Conservation (phyloP, 2,888 invertebrate genomes). For the Mermis nigrescens region DNA sequence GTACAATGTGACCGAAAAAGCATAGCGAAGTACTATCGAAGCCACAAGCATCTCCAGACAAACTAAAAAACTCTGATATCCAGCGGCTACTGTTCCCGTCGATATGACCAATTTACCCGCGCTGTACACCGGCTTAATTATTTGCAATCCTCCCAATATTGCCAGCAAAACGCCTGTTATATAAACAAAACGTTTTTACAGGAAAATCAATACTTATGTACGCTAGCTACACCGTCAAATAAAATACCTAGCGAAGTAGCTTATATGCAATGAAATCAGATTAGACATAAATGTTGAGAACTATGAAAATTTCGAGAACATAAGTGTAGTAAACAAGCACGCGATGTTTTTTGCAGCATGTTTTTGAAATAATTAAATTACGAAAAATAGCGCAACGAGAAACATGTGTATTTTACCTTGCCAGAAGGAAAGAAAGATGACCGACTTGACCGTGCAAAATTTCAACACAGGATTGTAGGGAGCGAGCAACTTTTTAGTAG, state of each 20-base stretch:
- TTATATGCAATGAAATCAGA: no score
- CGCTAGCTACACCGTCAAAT: no score
- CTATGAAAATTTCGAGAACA: background rate
- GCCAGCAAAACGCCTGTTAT: slow-evolving; percentile 72
- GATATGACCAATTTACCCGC: slow-evolving; percentile 49
- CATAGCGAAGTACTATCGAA: slow-evolving; percentile 81
- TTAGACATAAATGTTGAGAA: no score
- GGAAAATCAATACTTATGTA: no score
- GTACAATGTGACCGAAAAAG: slow-evolving; percentile 53
- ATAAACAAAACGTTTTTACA: background rate
- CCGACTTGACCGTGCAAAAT: slow-evolving; percentile 95
- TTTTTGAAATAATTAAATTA: background rate
- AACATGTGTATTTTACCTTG: slow-evolving; percentile 44
- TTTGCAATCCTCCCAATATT: slow-evolving; percentile 81
- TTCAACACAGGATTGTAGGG: slow-evolving; percentile 96
- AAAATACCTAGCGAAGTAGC: no score
- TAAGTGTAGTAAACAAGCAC: background rate
- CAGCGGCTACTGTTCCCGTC: slow-evolving; percentile 84
- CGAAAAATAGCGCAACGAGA: background rate
- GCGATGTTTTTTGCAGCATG: no score
- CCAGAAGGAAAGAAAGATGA: slow-evolving; percentile 99
- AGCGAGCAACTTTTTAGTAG: slow-evolving; percentile 79
- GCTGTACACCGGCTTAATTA: slow-evolving; percentile 71
- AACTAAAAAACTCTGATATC: slow-evolving; percentile 97
- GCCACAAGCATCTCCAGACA: slow-evolving; percentile 98